A percentile compares a stretch with the other conserved stretches of the same genome.
Conservation (phyloP, 2,888 invertebrate species). For the Microctonus hyperodae region DNA sequence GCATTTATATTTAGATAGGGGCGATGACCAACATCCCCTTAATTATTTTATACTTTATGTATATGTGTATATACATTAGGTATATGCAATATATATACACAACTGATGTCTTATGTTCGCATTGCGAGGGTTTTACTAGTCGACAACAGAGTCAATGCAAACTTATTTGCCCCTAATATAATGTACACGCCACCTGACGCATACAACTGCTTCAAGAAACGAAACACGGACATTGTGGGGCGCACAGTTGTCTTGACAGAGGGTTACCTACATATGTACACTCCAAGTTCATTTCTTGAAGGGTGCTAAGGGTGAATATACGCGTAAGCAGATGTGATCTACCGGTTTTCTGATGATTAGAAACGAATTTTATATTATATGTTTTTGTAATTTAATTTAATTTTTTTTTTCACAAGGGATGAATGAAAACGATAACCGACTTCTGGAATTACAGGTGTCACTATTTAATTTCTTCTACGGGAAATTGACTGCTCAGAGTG, state of each 20-base stretch:
- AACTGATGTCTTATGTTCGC: slow-evolving; percentile 14
- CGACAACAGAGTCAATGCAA: slow-evolving; percentile 18
- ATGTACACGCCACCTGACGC: slow-evolving; percentile 58
- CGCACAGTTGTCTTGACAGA: slow-evolving; percentile 52
- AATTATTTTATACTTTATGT: slow-evolving; percentile 4
- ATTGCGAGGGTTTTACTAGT: neutral
- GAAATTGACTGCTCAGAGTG: too few relatives aligned
- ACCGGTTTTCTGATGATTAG: slow-evolving; percentile 25
- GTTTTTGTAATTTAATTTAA: slow-evolving; percentile 2
- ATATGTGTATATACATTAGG: too few relatives aligned
- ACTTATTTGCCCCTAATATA: slow-evolving; percentile 41
- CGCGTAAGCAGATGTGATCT: slow-evolving; percentile 34
- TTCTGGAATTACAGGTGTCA: neutral
- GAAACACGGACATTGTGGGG: slow-evolving; percentile 9
- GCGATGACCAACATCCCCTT: slow-evolving; percentile 22
- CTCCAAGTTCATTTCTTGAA: slow-evolving; percentile 21
- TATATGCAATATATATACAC: slow-evolving; percentile 23
- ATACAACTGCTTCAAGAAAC: slow-evolving; percentile 53
- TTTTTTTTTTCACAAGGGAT: neutral
- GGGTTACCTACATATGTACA: slow-evolving; percentile 33
- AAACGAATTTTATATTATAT: slow-evolving; percentile 27
- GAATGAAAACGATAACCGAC: neutral
- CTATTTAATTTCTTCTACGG: neutral
- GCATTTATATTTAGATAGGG: neutral
- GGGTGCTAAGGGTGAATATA: slow-evolving; percentile 19